These are phyloP conservation scores for Columba guinea DNA, from an alignment of 2,797 vertebrate genomes.

Conservation along the genomic window DNA sequence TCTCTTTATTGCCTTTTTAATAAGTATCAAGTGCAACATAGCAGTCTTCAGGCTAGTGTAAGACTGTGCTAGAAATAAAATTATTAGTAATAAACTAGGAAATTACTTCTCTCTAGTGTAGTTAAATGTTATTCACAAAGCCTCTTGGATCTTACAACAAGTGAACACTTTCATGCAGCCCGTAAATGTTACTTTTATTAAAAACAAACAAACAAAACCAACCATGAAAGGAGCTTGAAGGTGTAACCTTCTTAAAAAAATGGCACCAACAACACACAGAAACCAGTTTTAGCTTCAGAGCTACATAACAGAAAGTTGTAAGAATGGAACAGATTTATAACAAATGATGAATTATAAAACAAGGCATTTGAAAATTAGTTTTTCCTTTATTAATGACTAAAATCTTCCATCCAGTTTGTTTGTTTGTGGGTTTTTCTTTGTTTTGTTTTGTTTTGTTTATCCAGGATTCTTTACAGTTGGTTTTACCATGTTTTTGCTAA, in stretches of 20 bases:
- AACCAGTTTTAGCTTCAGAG: background rate
- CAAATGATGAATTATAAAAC: background rate
- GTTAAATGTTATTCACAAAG: background rate
- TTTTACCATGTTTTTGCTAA: background rate
- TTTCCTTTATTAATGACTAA: background rate
- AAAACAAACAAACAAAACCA: background rate
- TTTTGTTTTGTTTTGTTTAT: background rate
- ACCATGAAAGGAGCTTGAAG: background rate
- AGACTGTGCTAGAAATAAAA: slow-evolving; percentile 37
- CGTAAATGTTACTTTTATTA: background rate
- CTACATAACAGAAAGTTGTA: background rate
- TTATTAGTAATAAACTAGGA: slow-evolving; percentile 28
- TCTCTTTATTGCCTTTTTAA: background rate
- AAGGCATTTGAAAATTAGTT: background rate
- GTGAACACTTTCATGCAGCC: background rate
- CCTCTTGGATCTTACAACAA: background rate
- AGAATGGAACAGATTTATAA: background rate
- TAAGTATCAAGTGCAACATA: background rate
- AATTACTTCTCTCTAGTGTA: background rate
- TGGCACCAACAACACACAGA: background rate
- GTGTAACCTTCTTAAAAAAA: background rate
- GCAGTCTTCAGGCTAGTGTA: background rate
- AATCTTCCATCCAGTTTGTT: background rate
- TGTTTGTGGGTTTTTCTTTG: rapidly evolving
- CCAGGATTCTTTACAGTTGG: background rate